Conservation (phyloP, 2,113 vertebrate genomes). For the Vulpes vulpes region DNA sequence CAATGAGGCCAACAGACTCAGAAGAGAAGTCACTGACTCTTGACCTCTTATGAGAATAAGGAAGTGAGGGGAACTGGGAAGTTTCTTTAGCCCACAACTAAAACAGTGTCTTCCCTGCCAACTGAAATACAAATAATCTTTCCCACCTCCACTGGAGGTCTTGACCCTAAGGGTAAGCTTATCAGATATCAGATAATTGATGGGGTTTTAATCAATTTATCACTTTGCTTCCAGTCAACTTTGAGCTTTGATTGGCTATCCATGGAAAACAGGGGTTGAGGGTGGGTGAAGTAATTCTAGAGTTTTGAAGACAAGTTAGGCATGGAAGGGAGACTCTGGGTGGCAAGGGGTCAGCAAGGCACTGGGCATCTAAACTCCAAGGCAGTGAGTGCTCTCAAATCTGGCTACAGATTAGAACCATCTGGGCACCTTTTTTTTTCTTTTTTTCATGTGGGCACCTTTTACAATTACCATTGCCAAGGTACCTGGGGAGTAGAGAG, state of each 20-base stretch:
- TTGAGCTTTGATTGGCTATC: neutral
- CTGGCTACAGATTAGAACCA: neutral
- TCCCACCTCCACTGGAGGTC: neutral
- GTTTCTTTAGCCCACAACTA: neutral
- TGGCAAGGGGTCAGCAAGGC: slow-evolving; percentile 19
- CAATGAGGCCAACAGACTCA: neutral
- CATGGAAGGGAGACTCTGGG: neutral
- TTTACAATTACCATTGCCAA: slow-evolving; percentile 11
- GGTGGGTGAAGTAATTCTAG: neutral
- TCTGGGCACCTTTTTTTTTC: neutral
- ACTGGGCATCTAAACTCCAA: neutral
- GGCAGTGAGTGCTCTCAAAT: neutral
- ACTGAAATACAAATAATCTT: slow-evolving; percentile 29
- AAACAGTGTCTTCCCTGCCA: neutral
- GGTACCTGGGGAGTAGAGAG: neutral
- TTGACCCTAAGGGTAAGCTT: neutral
- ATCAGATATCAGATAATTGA: slow-evolving; percentile 29
- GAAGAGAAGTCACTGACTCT: neutral
- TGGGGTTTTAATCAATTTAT: slow-evolving; percentile 9
- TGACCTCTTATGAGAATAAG: neutral
- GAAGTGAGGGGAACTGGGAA: neutral
- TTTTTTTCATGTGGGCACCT: neutral
- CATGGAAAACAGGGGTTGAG: neutral
- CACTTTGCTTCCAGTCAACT: neutral
- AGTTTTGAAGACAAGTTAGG: slow-evolving; percentile 38